These are phyloP conservation scores for Amphilophus citrinellus DNA, from an alignment of 2,113 vertebrate genomes.

Conservation along the genomic window DNA sequence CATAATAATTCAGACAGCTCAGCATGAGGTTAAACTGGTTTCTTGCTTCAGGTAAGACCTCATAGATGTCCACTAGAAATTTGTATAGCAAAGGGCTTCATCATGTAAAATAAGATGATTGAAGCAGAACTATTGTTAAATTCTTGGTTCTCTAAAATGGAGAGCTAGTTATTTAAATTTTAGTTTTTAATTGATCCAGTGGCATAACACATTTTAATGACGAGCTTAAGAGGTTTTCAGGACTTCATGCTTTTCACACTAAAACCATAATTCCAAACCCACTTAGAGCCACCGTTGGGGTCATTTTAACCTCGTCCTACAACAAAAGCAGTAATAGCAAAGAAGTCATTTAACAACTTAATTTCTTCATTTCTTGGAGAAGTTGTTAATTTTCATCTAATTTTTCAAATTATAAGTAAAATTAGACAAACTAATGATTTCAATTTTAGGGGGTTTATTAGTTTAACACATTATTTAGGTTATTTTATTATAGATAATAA, in stretches of 20 bases:
- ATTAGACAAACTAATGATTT: background rate
- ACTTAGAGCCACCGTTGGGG: background rate
- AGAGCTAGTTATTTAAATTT: background rate
- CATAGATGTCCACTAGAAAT: background rate
- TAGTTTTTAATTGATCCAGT: background rate
- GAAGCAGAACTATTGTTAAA: background rate
- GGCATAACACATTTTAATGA: background rate
- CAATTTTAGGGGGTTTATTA: background rate
- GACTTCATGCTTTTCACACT: background rate
- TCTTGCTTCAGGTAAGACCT: background rate
- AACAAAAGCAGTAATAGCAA: no score
- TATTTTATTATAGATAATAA: background rate
- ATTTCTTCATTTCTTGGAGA: no score
- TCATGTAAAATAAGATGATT: background rate
- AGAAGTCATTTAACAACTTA: no score
- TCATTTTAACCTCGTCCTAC: no score
- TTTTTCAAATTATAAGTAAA: background rate
- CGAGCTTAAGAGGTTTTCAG: background rate
- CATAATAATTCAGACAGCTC: no score
- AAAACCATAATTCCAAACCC: background rate
- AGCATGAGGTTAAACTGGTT: no score
- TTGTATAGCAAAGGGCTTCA: background rate
- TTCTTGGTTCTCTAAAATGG: background rate
- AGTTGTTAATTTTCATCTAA: background rate
- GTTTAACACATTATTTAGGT: background rate